Conservation (phyloP, 2,113 vertebrate species). For the Plecturocebus donacophilus region DNA sequence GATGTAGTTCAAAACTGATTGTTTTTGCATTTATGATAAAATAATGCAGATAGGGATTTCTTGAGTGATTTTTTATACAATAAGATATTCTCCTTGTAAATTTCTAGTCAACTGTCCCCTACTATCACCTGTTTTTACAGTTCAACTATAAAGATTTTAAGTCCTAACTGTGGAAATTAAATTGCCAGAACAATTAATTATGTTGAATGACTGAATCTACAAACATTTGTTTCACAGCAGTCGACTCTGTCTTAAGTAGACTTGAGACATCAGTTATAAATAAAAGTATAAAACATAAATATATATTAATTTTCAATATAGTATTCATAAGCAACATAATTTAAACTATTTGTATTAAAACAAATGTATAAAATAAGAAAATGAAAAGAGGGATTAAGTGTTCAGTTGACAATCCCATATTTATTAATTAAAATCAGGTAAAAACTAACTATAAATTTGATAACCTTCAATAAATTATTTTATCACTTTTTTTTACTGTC, state of each 20-base stretch:
- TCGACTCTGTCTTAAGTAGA: not conserved
- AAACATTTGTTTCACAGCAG: not conserved
- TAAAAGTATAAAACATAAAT: not conserved
- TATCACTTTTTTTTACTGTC: not conserved
- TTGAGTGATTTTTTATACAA: not conserved
- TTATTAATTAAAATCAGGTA: not conserved
- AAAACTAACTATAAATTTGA: not conserved
- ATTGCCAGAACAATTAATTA: not conserved
- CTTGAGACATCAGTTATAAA: not conserved
- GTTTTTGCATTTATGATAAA: not conserved
- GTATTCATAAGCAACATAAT: not conserved
- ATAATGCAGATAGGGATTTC: not conserved
- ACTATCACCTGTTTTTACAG: not conserved
- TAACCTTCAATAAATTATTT: not conserved
- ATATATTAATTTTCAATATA: not conserved
- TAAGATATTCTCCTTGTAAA: not conserved
- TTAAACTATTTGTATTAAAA: not conserved
- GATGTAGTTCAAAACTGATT: not conserved
- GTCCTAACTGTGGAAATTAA: not conserved
- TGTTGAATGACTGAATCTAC: not conserved
- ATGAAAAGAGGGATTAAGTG: not conserved
- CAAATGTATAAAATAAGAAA: not conserved
- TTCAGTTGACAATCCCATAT: not conserved
- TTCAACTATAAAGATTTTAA: not conserved
- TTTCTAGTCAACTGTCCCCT: not conserved